Conservation (phyloP, 2,888 invertebrate genomes). For the Adelphocoris suturalis region DNA sequence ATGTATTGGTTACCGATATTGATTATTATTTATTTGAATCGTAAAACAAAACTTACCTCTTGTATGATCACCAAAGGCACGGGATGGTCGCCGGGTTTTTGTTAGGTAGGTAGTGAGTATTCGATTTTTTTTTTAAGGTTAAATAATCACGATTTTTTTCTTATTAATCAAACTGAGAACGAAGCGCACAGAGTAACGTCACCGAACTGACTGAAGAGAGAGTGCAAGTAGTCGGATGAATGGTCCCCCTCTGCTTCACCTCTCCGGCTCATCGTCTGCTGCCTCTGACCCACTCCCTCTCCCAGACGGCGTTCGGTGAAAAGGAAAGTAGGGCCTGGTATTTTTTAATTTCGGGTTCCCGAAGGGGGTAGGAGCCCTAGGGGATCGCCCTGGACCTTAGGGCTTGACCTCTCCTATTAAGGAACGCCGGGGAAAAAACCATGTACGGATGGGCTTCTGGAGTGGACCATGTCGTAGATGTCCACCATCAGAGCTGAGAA, state of each 20-base stretch:
- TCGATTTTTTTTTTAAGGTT: neutral
- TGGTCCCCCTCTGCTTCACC: constrained; percentile 52
- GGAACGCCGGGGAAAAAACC: neutral
- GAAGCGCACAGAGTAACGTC: constrained; percentile 62
- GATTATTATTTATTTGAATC: neutral
- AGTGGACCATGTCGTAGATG: too few species aligned
- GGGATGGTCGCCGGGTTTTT: neutral
- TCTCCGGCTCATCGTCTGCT: constrained; percentile 1
- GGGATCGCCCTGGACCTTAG: neutral
- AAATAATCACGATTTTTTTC: constrained; percentile 11
- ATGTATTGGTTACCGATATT: too few species aligned
- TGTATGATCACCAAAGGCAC: neutral
- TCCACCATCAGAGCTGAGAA: too few species aligned
- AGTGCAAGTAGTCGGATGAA: constrained; percentile 62
- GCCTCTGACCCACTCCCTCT: constrained; percentile 47
- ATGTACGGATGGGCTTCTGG: too few species aligned
- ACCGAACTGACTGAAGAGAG: constrained; percentile 70
- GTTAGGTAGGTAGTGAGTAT: neutral
- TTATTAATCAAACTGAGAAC: neutral
- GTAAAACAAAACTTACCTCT: neutral
- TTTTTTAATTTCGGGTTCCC: constrained; percentile 59
- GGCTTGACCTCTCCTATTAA: constrained; percentile 43
- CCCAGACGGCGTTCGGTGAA: constrained; percentile 50
- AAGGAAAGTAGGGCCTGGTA: constrained; percentile 65
- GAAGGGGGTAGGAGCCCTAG: constrained; percentile 38